Conservation (phyloP, 2,888 invertebrate species). For the Corythucha ciliata region DNA sequence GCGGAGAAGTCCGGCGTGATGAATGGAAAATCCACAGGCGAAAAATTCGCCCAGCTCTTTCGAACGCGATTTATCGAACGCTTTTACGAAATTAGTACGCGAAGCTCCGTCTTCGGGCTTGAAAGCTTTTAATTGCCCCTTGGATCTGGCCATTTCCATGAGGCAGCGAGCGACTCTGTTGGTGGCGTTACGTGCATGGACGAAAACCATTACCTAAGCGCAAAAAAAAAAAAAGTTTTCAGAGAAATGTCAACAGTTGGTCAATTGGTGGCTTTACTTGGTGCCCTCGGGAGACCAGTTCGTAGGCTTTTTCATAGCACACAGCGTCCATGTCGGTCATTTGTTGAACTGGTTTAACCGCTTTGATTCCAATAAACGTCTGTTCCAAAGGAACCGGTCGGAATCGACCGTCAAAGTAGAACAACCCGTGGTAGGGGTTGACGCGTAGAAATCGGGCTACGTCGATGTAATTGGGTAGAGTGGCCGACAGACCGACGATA, state of each 20-base stretch:
- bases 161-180: conserved; percentile 76
- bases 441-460: conserved; percentile 90
- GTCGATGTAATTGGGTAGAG: conserved; percentile 94
- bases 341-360: conserved; percentile 51
- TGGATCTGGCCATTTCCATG: conserved; percentile 68
- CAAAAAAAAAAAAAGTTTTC: no score
- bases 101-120: conserved; percentile 54
- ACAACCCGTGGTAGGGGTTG: conserved; percentile 81
- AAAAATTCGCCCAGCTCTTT: conserved; percentile 76
- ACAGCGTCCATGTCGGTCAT: conserved; percentile 77
- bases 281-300: conserved; percentile 79
- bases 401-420: conserved; percentile 88
- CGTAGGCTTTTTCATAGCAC: conserved; percentile 84
- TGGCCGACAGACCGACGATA: conserved; percentile 93
- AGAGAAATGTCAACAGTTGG: background rate
- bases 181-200: conserved; percentile 95
- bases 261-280: conserved; percentile 52
- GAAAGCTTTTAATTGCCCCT: conserved; percentile 61
- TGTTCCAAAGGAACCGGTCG: conserved; percentile 91
- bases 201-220: conserved; percentile 82
- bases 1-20: conserved; percentile 92
- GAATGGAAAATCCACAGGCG: conserved; percentile 78
- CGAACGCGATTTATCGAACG: conserved; percentile 64
- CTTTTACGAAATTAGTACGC: conserved; percentile 58
- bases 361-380: conserved; percentile 80